Evolutionary conservation across 2,113 vertebrate species (phyloP).

Genomic region (Accipiter cooperii): DNA sequence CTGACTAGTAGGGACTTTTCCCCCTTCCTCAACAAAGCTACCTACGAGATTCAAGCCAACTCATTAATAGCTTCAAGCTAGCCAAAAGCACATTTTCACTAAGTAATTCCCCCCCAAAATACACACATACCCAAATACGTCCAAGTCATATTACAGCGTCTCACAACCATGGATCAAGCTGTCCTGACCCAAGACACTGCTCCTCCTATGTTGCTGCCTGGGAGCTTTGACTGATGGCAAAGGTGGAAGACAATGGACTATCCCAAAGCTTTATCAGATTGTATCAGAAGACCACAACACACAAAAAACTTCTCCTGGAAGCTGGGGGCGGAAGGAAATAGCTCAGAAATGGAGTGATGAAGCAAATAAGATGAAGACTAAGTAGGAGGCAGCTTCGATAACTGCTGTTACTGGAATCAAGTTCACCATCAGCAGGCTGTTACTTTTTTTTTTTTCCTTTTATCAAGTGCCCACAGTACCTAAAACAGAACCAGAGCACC

Average conservation of each 20-base stretch:
- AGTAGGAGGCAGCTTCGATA: background rate
- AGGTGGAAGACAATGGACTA: background rate
- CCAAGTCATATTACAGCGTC: background rate
- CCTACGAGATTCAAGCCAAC: background rate
- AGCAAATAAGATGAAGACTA: background rate
- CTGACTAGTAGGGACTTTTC: background rate
- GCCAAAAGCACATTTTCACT: background rate
- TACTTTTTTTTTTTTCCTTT: background rate
- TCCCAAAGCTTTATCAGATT: background rate
- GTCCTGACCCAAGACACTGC: background rate
- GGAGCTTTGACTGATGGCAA: background rate
- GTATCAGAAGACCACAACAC: background rate
- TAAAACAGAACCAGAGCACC: background rate
- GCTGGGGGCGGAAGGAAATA: background rate
- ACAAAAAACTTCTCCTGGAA: constrained; percentile 1
- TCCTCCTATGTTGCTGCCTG: background rate
- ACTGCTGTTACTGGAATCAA: constrained; percentile 10
- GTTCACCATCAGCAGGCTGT: background rate
- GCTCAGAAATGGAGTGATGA: background rate
- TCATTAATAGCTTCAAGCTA: background rate
- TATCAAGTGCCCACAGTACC: background rate
- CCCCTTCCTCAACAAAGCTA: background rate
- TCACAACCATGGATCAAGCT: background rate
- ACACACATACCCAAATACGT: background rate
- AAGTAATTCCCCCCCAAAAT: background rate